phyloP scores from a whole-genome alignment of 1,140 invertebrate species.

The Drosophila simulans region DNA sequence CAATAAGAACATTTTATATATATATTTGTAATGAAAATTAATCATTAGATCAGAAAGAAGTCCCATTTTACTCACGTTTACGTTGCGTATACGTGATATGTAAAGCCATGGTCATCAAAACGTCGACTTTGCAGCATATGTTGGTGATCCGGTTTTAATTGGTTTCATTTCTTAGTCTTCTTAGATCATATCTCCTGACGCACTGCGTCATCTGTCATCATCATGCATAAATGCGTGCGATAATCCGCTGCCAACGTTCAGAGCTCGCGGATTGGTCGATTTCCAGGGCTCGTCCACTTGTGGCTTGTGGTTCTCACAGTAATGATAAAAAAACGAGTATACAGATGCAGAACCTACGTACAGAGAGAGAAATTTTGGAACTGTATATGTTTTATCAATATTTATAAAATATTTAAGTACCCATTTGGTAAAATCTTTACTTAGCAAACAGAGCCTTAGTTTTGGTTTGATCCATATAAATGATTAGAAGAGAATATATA shows the following conservation, averaged over 20 bases:
- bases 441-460: too few relatives aligned
- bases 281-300: constrained; percentile 70
- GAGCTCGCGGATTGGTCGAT: constrained; percentile 64
- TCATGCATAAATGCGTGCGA: constrained; percentile 30
- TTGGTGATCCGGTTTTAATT: background rate
- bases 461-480: too few relatives aligned
- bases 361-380: constrained; percentile 1
- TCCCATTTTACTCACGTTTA: background rate
- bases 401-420: too few relatives aligned
- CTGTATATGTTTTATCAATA: too few relatives aligned
- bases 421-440: too few relatives aligned
- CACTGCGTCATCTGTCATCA: constrained; percentile 44
- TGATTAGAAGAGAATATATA: too few relatives aligned
- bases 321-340: constrained; percentile 12
- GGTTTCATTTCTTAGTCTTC: background rate
- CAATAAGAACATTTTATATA: too few relatives aligned
- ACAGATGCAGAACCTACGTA: constrained; percentile 4
- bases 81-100: constrained; percentile 24
- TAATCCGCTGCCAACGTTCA: constrained; percentile 28
- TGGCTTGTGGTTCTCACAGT: constrained; percentile 21
- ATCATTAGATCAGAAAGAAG: too few relatives aligned
- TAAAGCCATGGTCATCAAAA: background rate
- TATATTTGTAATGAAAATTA: too few relatives aligned
- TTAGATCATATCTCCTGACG: constrained; percentile 21
- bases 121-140: too few relatives aligned